Evolutionary conservation across 2,113 vertebrate genomes (phyloP).

Genomic region (Cercopithecus mona): DNA sequence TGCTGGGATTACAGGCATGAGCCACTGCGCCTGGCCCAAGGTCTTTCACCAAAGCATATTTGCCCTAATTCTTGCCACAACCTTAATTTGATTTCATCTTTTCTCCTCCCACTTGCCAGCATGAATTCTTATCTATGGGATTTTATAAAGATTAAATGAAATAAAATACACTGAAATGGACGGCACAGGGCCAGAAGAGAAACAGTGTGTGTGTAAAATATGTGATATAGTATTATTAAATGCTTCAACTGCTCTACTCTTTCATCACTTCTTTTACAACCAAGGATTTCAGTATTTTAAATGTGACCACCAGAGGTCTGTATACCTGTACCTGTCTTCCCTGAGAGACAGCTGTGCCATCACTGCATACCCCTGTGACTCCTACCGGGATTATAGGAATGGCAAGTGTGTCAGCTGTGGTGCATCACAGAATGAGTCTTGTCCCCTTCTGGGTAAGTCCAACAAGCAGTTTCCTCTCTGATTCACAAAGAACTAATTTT

Average conservation of each 20-base stretch:
- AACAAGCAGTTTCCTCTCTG: neutral
- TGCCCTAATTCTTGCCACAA: neutral
- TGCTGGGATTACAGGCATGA: no score
- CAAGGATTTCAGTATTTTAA: slow-evolving; percentile 93
- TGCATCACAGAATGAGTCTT: slow-evolving; percentile 83
- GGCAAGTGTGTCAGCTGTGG: slow-evolving; percentile 89
- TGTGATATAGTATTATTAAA: neutral
- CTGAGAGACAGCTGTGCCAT: slow-evolving; percentile 89
- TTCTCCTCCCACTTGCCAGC: neutral
- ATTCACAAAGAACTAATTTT: neutral
- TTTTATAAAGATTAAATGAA: neutral
- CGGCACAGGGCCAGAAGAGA: neutral
- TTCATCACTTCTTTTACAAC: slow-evolving; percentile 31
- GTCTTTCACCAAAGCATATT: neutral
- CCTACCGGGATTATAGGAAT: slow-evolving; percentile 89
- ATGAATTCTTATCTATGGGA: neutral
- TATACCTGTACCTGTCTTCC: slow-evolving; percentile 91
- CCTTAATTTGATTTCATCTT: neutral
- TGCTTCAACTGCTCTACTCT: neutral
- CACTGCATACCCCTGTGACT: slow-evolving; percentile 89
- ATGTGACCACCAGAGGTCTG: slow-evolving; percentile 96
- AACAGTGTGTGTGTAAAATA: neutral
- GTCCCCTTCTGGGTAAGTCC: slow-evolving; percentile 91
- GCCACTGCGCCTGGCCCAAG: no score
- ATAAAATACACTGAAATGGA: neutral